These are phyloP conservation scores for Caenorhabditis sp. DNA, from an alignment of 2,888 invertebrate genomes.

Conservation along the genomic window DNA sequence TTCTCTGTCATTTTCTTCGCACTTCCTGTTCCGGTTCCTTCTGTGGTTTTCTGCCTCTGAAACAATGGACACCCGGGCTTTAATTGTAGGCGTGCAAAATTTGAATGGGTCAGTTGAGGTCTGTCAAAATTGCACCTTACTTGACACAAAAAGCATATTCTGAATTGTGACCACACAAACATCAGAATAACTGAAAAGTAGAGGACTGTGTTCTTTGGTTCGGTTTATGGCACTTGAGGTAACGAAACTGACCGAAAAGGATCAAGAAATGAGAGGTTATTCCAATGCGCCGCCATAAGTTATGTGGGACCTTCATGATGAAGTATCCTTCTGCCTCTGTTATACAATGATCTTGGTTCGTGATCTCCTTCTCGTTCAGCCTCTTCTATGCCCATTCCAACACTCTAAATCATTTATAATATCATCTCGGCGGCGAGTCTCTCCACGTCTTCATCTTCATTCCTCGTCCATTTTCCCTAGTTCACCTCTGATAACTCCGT, in stretches of 20 bases:
- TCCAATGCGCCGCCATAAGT: not conserved
- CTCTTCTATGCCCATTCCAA: not conserved
- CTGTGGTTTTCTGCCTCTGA: not conserved
- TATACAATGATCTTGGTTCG: no score
- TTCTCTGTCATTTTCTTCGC: slow-evolving; percentile 7
- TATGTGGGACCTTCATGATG: slow-evolving; percentile 8
- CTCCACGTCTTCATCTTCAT: no score
- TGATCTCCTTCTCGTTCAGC: slow-evolving; percentile 7
- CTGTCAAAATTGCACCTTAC: no score
- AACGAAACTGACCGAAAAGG: no score
- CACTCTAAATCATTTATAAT: slow-evolving; percentile 14
- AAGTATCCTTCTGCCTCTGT: not conserved
- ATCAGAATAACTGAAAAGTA: not conserved
- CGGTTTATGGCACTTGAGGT: no score
- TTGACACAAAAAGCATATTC: no score
- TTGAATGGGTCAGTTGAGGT: no score
- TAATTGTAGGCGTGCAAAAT: not conserved
- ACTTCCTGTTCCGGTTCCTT: slow-evolving; percentile 12
- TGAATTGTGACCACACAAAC: no score
- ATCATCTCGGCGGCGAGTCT: not conserved
- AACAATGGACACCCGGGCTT: not conserved
- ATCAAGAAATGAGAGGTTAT: not conserved
- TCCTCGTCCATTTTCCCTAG: not conserved
- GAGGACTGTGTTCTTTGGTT: not conserved
- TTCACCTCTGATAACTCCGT: slow-evolving; percentile 6